Percentiles rank a stretch among this genome's conserved stretches.
These are phyloP conservation scores for Reinhardtius hippoglossoides DNA, from an alignment of 2,113 vertebrate species.

Conservation along the genomic window DNA sequence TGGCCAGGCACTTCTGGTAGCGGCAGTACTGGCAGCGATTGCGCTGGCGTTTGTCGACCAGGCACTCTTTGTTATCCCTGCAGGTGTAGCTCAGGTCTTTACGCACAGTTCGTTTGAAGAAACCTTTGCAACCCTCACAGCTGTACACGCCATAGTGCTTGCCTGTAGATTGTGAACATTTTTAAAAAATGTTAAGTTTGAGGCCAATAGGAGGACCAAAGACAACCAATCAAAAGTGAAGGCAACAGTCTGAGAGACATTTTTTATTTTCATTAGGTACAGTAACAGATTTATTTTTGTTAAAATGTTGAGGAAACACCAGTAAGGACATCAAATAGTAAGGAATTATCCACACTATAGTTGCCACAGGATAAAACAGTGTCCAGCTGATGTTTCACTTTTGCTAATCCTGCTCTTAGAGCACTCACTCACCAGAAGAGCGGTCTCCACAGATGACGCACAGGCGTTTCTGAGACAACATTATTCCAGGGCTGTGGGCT, in stretches of 20 bases:
- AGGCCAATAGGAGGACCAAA: neutral
- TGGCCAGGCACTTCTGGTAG: conserved; percentile 98
- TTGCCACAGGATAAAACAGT: neutral
- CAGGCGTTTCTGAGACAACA: conserved; percentile 87
- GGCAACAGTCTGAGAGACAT: neutral
- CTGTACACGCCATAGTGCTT: conserved; percentile 98
- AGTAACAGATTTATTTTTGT: conserved; percentile 1
- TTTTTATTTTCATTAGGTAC: too few species aligned
- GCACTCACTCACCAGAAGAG: conserved; percentile 86
- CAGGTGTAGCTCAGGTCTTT: conserved; percentile 97
- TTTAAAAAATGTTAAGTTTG: neutral
- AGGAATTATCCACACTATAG: conserved; percentile 2
- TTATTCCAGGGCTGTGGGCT: conserved; percentile 86
- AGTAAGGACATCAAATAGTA: neutral
- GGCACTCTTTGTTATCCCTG: conserved; percentile 95
- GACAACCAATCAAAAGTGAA: neutral
- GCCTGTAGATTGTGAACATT: conserved; percentile 77
- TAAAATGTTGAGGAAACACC: neutral
- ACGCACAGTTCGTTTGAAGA: conserved; percentile 95
- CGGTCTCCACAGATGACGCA: conserved; percentile 94
- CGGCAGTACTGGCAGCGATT: conserved; percentile 99
- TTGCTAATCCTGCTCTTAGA: conserved; percentile 19
- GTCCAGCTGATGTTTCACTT: conserved; percentile 13
- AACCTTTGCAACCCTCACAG: conserved; percentile 97
- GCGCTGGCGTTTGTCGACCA: conserved; percentile 96